Percentiles rank a stretch among this genome's conserved stretches.
Conservation (phyloP, 2,888 invertebrate genomes). For the Tanytarsus gracilentus region DNA sequence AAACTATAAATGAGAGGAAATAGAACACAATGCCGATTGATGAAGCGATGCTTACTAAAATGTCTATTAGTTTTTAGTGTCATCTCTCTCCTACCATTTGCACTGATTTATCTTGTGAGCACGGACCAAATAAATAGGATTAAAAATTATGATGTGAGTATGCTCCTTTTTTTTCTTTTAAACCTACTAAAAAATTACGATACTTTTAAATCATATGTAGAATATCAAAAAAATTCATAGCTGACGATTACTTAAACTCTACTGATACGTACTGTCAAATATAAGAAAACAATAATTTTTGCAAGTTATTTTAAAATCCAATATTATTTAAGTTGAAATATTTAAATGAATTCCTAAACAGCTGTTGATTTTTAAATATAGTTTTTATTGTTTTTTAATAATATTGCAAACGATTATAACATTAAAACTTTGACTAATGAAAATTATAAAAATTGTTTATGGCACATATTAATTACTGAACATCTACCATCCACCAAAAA, state of each 20-base stretch:
- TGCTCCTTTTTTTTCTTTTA: background rate
- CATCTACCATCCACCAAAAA: constrained; percentile 16
- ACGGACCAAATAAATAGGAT: constrained; percentile 44
- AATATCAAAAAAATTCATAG: too few relatives aligned
- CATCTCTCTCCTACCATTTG: constrained; percentile 42
- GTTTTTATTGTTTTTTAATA: background rate
- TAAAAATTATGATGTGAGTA: constrained; percentile 43
- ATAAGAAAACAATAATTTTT: too few relatives aligned
- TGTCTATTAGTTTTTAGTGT: constrained; percentile 43
- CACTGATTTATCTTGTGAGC: constrained; percentile 41
- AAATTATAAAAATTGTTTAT: background rate
- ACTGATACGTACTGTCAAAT: too few relatives aligned
- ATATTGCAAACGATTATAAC: background rate
- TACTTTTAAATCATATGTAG: too few relatives aligned
- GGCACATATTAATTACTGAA: constrained; percentile 8
- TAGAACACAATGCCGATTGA: constrained; percentile 42
- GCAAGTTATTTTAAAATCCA: background rate
- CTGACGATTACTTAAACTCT: too few relatives aligned
- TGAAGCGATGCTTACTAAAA: constrained; percentile 44
- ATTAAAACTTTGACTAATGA: background rate
- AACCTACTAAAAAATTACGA: too few relatives aligned
- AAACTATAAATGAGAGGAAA: constrained; percentile 41
- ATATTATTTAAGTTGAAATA: background rate
- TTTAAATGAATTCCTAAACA: background rate
- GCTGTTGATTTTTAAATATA: background rate